Conservation (phyloP, 1,140 invertebrate genomes). For the Solenopsis invicta region DNA sequence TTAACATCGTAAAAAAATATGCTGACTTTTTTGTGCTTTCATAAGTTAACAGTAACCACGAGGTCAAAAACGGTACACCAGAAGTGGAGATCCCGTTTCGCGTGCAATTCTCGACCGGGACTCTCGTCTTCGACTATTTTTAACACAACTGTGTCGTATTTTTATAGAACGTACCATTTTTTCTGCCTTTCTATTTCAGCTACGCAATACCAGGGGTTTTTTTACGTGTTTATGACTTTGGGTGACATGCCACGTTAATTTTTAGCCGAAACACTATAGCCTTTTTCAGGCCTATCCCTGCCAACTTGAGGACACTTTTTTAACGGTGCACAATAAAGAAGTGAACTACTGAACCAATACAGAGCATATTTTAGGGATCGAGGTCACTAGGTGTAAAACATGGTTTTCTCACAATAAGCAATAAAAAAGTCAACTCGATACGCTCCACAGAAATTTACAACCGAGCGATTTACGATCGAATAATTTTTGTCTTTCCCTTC, state of each 20-base stretch:
- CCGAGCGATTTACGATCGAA: conserved; percentile 24
- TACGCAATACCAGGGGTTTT: conserved; percentile 41
- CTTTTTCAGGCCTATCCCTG: conserved; percentile 70
- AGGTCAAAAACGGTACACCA: conserved; percentile 80
- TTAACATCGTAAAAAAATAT: conserved; percentile 64
- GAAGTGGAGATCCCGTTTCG: conserved; percentile 78
- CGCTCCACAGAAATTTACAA: not conserved
- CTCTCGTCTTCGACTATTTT: conserved; percentile 80
- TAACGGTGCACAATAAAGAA: conserved; percentile 77
- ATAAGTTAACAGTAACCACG: conserved; percentile 70
- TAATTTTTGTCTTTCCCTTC: conserved; percentile 22
- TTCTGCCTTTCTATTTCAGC: conserved; percentile 52
- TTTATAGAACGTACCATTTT: conserved; percentile 78
- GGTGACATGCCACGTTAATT: conserved; percentile 78
- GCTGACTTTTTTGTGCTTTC: conserved; percentile 83
- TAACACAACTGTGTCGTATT: conserved; percentile 84
- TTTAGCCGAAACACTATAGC: conserved; percentile 82
- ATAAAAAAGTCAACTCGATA: not conserved
- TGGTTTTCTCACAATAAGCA: conserved; percentile 6
- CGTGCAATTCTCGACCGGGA: conserved; percentile 67
- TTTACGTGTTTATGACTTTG: conserved; percentile 72
- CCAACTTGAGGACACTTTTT: conserved; percentile 77
- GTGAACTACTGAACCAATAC: conserved; percentile 68
- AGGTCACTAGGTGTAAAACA: not conserved
- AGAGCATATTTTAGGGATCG: not conserved